Base-by-base conservation (phyloP, 2,113 vertebrate species). In the Rhea americana region DNA sequence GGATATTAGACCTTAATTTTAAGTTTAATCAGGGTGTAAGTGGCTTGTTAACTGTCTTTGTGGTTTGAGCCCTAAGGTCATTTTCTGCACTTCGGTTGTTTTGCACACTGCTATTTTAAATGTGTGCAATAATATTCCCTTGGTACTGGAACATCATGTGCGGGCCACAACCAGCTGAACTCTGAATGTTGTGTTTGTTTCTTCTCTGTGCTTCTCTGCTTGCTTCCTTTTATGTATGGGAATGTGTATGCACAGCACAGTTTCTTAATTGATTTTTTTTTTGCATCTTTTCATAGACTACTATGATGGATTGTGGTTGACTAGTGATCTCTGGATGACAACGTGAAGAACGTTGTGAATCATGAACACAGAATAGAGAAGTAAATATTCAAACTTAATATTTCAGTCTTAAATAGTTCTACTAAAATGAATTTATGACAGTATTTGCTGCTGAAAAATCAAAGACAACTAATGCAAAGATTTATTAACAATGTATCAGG, bases 201-300 rank as follows among this genome's bases (percentile, higher is more conserved):
- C 48, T 87, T 79, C 32, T 26, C 11, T 55, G 7, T 35, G 9
- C 17, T 76, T 83, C 7, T 80, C 70, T 56, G 17, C 47, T 76
- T 62, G 28, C 14, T 84, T 89, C 13, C 47, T 55, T 78, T 59
- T 11, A 26, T 3, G 2, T 53, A 3, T 84, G 10, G 80, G 45
- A 89, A 53, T 55, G 71, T 13, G 8, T 19, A 63, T 18, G 18
- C 12, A 5, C 50, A 50, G 15, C 10, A 6, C 55, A 50, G 37
- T 71, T 86, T 84, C 37, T 92, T 85, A 39, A 19, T 59, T 88
- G 71, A 9, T 53, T 85, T 91, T 82, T 50, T 78, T 95, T 66
- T 77, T 25, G 21, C 7, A 53, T 83, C 30, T 83, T 77, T 84
- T 74, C 30, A 45, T 13, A 53, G 32, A 32, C 37, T 74, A 30